A percentile compares a stretch with the other conserved stretches of the same genome.
Evolutionary conservation across 2,113 vertebrate species (phyloP).

Genomic region (Archilochus colubris): DNA sequence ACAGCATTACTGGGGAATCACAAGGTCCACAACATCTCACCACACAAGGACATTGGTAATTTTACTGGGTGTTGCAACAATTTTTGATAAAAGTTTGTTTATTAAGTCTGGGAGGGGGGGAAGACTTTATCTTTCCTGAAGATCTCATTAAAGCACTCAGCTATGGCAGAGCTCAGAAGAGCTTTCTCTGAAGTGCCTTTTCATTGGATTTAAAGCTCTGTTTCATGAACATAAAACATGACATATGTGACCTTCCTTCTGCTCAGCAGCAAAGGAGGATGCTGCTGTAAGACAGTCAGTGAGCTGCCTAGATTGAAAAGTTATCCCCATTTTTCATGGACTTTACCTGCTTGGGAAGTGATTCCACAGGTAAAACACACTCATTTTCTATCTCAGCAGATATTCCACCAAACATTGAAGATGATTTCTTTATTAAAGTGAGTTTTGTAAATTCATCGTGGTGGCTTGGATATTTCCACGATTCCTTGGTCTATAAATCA

Average conservation of each 20-base stretch:
- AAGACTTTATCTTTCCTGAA: not conserved
- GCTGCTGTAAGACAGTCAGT: not conserved
- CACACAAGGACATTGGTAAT: accelerated
- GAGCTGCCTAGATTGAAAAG: not conserved
- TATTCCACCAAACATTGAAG: not conserved
- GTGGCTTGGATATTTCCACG: not conserved
- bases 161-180: not conserved
- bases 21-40: not conserved
- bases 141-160: not conserved
- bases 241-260: not conserved
- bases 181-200: not conserved
- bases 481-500: not conserved
- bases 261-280: not conserved
- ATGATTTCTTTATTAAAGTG: not conserved
- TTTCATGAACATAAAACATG: not conserved
- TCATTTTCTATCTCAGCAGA: not conserved
- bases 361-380: not conserved
- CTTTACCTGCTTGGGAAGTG: not conserved
- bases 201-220: not conserved
- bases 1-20: not conserved
- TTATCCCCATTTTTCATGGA: not conserved
- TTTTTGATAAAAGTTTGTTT: not conserved
- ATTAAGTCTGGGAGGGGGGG: not conserved
- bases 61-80: not conserved
- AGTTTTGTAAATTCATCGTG: not conserved